Conservation (phyloP, 2,888 invertebrate genomes). For the Drosophila prostipennis region DNA sequence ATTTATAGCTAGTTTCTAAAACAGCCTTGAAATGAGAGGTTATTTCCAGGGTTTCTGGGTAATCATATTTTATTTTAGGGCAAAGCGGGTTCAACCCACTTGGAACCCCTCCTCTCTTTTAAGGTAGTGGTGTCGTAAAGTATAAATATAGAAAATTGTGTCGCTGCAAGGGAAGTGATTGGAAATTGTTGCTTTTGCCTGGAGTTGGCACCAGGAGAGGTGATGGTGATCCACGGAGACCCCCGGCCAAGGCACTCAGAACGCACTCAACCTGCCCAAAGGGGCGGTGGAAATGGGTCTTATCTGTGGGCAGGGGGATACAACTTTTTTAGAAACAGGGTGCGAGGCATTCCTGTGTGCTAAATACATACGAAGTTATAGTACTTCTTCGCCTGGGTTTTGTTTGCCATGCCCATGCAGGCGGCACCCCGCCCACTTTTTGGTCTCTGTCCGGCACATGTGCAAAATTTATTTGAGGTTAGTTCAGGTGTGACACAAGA, state of each 20-base stretch:
- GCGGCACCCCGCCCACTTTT: background rate
- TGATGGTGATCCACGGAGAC: constrained; percentile 35
- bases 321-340: constrained; percentile 56
- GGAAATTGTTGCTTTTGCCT: constrained; percentile 76
- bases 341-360: constrained; percentile 28
- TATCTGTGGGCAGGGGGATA: constrained; percentile 36
- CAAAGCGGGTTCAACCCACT: background rate
- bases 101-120: background rate
- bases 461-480: constrained; percentile 80
- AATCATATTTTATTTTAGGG: constrained; percentile 1
- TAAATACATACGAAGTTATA: constrained; percentile 45
- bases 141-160: constrained; percentile 75
- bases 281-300: constrained; percentile 9
- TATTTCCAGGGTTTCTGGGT: background rate
- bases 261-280: constrained; percentile 27
- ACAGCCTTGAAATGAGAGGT: no score
- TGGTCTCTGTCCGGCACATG: constrained; percentile 59
- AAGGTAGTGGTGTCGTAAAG: constrained; percentile 52
- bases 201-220: constrained; percentile 35
- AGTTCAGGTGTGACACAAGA: constrained; percentile 78
- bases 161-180: constrained; percentile 80
- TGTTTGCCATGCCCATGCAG: constrained; percentile 45
- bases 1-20: no score
- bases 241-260: constrained; percentile 54
- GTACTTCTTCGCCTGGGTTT: constrained; percentile 38